Evolutionary conservation across 2,797 vertebrate species (phyloP).

Genomic region (Lagorchestes hirsutus): DNA sequence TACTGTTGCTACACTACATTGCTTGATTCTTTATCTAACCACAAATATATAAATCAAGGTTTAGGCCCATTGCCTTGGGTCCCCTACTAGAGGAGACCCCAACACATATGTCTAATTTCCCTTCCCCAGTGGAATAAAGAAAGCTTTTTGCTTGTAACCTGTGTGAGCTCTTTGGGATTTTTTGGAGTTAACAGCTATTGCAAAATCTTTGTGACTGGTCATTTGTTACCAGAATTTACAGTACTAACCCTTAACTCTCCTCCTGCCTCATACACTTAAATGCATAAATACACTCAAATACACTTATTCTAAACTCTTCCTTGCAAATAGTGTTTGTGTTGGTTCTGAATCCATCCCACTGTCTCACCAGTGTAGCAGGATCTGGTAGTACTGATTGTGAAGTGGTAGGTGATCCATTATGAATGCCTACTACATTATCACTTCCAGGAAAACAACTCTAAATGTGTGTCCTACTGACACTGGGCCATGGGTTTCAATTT

Average conservation of each 20-base stretch:
- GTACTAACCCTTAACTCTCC: neutral
- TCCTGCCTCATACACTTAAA: too few relatives aligned
- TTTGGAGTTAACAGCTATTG: neutral
- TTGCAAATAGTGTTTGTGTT: neutral
- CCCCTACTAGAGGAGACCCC: too few relatives aligned
- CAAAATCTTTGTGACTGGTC: neutral
- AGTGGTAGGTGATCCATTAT: neutral
- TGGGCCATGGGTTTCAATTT: neutral
- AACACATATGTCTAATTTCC: too few relatives aligned
- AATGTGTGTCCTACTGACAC: neutral
- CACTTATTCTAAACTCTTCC: neutral
- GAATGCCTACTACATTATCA: neutral
- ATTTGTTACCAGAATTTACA: neutral
- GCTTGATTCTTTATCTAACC: too few relatives aligned
- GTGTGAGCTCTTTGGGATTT: neutral
- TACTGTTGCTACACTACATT: too few relatives aligned
- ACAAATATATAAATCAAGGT: too few relatives aligned
- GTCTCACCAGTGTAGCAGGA: neutral
- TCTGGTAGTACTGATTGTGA: neutral
- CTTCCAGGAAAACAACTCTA: neutral
- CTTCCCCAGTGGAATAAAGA: too few relatives aligned
- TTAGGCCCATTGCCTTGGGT: too few relatives aligned
- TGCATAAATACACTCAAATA: neutral
- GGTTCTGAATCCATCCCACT: neutral
- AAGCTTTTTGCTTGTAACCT: neutral